Evolutionary conservation across 2,113 vertebrate genomes (phyloP).

Genomic region (Benitochromis conjunctus): DNA sequence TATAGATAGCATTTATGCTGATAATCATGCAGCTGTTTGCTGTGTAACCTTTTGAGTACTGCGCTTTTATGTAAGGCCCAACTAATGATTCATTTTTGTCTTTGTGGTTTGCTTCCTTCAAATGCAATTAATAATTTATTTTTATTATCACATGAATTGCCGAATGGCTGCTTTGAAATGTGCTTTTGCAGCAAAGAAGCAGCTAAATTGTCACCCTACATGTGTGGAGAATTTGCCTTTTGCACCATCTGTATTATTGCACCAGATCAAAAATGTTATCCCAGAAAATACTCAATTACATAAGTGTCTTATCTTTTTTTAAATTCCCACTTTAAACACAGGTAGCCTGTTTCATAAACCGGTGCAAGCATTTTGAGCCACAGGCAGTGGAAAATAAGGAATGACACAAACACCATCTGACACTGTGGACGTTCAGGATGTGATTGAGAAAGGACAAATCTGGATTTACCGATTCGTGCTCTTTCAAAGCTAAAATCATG

Average conservation of each 20-base stretch:
- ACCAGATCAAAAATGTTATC: not conserved
- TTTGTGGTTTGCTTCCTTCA: constrained; percentile 16
- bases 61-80: constrained; percentile 30
- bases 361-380: not conserved
- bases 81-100: constrained; percentile 36
- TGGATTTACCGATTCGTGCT: constrained; percentile 9
- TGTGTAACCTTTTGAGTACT: constrained; percentile 34
- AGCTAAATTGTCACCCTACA: not conserved
- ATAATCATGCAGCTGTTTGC: constrained; percentile 16
- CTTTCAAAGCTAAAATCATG: constrained; percentile 13
- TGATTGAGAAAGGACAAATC: constrained; percentile 14
- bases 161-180: constrained; percentile 17
- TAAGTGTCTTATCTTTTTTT: not conserved
- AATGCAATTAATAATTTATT: not conserved
- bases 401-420: constrained; percentile 4
- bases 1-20: constrained; percentile 7
- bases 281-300: not conserved
- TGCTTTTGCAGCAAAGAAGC: not conserved
- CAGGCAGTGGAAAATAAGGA: not conserved
- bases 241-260: not conserved
- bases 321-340: not conserved
- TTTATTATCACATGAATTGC: not conserved
- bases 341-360: not conserved
- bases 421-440: not conserved
- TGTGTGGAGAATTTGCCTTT: not conserved